These are phyloP conservation scores for Eolophus roseicapilla DNA, from an alignment of 2,113 vertebrate species.

Conservation along the genomic window DNA sequence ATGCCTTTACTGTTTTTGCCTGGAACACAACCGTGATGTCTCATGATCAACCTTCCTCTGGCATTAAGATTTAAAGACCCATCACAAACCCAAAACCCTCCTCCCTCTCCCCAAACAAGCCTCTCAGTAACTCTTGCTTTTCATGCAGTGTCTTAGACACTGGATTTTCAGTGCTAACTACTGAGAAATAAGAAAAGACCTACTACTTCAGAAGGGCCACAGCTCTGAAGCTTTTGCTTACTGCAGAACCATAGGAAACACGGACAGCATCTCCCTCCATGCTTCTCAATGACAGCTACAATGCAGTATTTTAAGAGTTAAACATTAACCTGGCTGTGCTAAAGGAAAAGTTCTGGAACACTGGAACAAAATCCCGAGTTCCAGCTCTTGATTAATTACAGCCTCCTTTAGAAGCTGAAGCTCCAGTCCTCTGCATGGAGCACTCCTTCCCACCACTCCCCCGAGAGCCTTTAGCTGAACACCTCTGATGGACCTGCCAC, in stretches of 20 bases:
- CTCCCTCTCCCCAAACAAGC: neutral
- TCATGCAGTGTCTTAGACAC: neutral
- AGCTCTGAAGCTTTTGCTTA: neutral
- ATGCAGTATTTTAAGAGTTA: neutral
- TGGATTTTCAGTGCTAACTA: neutral
- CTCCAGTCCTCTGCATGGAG: neutral
- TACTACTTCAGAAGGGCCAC: neutral
- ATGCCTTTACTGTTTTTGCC: neutral
- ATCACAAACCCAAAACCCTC: neutral
- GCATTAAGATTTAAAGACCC: neutral
- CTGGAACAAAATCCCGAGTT: neutral
- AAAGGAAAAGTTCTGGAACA: neutral
- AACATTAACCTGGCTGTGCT: neutral
- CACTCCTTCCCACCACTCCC: neutral
- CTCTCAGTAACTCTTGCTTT: neutral
- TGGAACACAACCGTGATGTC: neutral
- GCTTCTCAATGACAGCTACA: neutral
- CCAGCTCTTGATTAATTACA: neutral
- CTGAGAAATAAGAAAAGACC: neutral
- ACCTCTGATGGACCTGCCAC: slow-evolving; percentile 23
- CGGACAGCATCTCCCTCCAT: fast-evolving
- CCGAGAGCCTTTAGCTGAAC: neutral
- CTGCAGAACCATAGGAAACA: neutral
- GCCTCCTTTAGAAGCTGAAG: neutral
- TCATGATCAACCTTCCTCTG: neutral